Evolutionary conservation across 2,888 invertebrate genomes (phyloP).

Genomic region (Lochmaea capreae): DNA sequence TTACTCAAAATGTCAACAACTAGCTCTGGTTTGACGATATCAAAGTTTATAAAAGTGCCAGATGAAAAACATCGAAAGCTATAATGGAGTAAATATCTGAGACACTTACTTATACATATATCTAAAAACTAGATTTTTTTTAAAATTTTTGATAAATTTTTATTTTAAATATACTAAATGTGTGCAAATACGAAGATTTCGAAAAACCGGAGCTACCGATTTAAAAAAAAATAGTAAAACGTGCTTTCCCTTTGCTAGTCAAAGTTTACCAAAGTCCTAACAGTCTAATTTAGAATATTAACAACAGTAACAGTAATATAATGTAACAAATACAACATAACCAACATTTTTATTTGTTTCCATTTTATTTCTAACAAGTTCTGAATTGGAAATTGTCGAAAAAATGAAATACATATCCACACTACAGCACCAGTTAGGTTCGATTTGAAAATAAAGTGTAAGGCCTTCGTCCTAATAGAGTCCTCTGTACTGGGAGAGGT

Average conservation of each 20-base stretch:
- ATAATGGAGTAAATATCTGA: conserved; percentile 53
- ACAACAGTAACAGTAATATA: conserved; percentile 64
- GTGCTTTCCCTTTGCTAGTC: conserved; percentile 46
- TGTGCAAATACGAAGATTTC: conserved; percentile 44
- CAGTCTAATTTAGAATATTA: conserved; percentile 58
- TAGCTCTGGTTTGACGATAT: conserved; percentile 43
- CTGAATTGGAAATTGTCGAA: conserved; percentile 31
- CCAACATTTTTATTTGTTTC: conserved; percentile 49
- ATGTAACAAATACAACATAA: conserved; percentile 64
- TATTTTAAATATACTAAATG: conserved; percentile 40
- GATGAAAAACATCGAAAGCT: conserved; percentile 56
- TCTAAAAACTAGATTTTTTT: conserved; percentile 39
- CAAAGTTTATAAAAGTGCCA: conserved; percentile 47
- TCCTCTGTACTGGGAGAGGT: conserved; percentile 49
- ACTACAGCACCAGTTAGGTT: conserved; percentile 58
- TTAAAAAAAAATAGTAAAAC: no score
- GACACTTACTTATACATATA: conserved; percentile 52
- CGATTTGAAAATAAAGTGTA: conserved; percentile 45
- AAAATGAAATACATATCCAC: conserved; percentile 46
- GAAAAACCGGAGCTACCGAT: conserved; percentile 18
- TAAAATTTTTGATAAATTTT: conserved; percentile 49
- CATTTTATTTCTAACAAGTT: conserved; percentile 50
- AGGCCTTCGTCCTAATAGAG: conserved; percentile 53
- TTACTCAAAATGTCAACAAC: conserved; percentile 48
- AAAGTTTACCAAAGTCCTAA: conserved; percentile 49